Percentiles rank a stretch among this genome's conserved stretches.
Conservation (phyloP, 2,888 invertebrate species). For the Sphaerophoria rueppellii region DNA sequence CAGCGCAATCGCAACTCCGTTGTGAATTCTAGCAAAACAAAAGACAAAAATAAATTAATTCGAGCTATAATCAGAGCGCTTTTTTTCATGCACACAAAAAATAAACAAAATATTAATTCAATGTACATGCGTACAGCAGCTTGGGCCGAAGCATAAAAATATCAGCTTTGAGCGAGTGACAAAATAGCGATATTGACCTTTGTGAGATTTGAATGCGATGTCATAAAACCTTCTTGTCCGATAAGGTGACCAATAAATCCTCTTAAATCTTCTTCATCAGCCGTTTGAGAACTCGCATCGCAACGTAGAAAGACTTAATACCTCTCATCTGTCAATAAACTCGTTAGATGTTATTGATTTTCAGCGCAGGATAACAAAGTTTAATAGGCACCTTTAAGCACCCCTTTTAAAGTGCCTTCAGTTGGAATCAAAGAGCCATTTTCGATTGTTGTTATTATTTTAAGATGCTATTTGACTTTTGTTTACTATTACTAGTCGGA, state of each 20-base stretch:
- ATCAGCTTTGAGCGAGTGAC: constrained; percentile 35
- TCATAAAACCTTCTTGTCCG: constrained; percentile 26
- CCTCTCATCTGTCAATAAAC: constrained; percentile 64
- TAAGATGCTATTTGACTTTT: constrained; percentile 34
- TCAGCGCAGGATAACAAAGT: background rate
- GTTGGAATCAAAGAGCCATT: no score
- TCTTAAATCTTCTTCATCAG: background rate
- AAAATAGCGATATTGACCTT: constrained; percentile 70
- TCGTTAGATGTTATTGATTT: background rate
- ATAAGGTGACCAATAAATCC: constrained; percentile 50
- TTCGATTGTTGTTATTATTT: constrained; percentile 48
- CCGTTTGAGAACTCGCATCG: constrained; percentile 1
- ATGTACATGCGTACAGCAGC: constrained; percentile 19
- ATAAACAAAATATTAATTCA: constrained; percentile 6
- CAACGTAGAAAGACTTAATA: constrained; percentile 52
- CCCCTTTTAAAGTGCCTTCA: no score
- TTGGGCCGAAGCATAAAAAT: background rate
- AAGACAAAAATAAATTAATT: constrained; percentile 4
- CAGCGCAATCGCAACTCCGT: constrained; percentile 30
- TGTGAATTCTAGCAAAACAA: constrained; percentile 8
- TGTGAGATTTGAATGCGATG: constrained; percentile 19
- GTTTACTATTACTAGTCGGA: constrained; percentile 17
- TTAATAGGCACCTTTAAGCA: no score
- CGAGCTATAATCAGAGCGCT: constrained; percentile 30
- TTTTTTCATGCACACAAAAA: background rate